A percentile compares a stretch with the other conserved stretches of the same genome.
Conservation (phyloP, 2,888 invertebrate genomes). For the Tenthredo mesomela region DNA sequence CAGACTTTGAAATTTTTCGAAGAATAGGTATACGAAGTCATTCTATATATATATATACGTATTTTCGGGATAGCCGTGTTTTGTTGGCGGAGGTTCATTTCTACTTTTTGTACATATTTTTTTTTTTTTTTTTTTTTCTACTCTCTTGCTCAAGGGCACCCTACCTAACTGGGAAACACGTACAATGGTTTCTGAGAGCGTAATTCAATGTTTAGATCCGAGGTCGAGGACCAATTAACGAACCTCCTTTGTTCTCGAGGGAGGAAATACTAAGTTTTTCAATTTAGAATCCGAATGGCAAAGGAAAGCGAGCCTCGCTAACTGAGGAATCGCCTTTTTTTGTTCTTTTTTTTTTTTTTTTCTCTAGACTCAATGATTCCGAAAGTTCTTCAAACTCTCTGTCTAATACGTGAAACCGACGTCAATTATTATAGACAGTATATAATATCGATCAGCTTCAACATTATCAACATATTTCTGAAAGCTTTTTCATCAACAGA, state of each 20-base stretch:
- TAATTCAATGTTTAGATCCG: slow-evolving; percentile 42
- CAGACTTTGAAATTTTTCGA: too few species aligned
- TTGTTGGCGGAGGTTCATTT: background rate
- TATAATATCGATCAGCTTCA: too few species aligned
- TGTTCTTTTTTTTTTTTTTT: too few species aligned
- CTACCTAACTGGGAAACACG: background rate
- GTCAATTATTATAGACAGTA: too few species aligned
- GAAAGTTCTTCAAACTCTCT: too few species aligned
- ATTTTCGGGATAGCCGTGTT: too few species aligned
- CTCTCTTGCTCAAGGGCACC: slow-evolving; percentile 17
- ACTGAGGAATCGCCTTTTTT: too few species aligned
- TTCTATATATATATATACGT: too few species aligned
- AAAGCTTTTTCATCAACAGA: background rate
- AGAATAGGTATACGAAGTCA: background rate
- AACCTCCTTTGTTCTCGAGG: slow-evolving; percentile 13
- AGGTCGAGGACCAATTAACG: slow-evolving; percentile 38
- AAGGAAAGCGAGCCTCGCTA: background rate
- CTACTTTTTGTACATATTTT: background rate
- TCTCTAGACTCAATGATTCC: too few species aligned
- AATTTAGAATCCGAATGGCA: background rate
- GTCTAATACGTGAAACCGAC: too few species aligned
- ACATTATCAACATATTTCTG: too few species aligned
- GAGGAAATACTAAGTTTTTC: slow-evolving; percentile 35
- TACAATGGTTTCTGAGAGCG: slow-evolving; percentile 21
- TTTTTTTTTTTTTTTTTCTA: background rate